Evolutionary conservation across 2,797 vertebrate genomes (phyloP), one percentile per base, ranked within the genome.

Genomic region (Antennarius maculatus): DNA sequence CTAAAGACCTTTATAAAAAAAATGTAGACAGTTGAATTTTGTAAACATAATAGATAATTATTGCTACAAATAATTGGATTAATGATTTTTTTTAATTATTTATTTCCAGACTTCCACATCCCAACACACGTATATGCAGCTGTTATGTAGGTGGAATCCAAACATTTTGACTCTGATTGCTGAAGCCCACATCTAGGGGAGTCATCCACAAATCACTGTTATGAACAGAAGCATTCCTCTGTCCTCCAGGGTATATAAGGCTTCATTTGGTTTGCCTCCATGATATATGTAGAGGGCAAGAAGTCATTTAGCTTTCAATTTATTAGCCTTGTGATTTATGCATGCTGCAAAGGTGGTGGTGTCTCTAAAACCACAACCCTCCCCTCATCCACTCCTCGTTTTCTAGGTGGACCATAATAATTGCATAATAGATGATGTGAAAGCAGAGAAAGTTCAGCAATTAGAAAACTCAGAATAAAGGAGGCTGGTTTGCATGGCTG

Each of bases 181-280:
- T 75, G 74, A 81, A 70, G 75, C 76, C 79, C 74, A 42, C 78
- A 70, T 78, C 54, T 66, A 55, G 53, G 57, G 63, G 71, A 89
- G 83, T 61, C 52, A 56, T 82, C 87, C 79, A 93, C 92, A 93
- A 93, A 94, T 93, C 92, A 93, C 72, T 75, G 79, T 88, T 88
- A 88, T 88, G 87, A 91, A 92, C 92, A 92, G 89, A 92, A 93
- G 92, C 93, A 93, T 93, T 94, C 92, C 90, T 91, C 81, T 88
- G 88, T 90, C 88, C 92, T 92, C 92, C 63, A 54, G 91, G 89
- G 92, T 88, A 92, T 85, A 91, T 74, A 86, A 81, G 77, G 75
- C 88, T 89, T 92, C 86, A 88, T 85, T 90, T 89, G 82, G 75
- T 90, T 91, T 86, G 80, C 79, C 81, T 84, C 73, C 29, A 54